These are phyloP conservation scores for Acrossocheilus wenchowensis DNA, from an alignment of 2,797 vertebrate genomes.

Conservation along the genomic window DNA sequence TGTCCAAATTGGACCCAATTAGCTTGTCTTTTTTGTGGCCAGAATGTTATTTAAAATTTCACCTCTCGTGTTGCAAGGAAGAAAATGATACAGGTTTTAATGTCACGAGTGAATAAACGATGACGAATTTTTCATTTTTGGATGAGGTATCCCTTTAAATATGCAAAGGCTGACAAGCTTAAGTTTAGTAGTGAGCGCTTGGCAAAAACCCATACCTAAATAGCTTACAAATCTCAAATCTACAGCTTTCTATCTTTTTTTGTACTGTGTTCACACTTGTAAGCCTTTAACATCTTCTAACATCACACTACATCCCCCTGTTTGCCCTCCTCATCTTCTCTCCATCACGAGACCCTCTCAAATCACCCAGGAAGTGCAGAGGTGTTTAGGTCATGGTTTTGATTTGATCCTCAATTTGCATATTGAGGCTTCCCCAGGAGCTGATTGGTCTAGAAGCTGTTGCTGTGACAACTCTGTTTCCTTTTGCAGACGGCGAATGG, in stretches of 20 bases:
- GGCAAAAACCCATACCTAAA: background rate
- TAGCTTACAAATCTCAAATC: conserved; percentile 35
- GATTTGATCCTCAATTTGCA: conserved; percentile 36
- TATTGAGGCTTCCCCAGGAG: conserved; percentile 7
- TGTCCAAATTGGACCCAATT: too few relatives aligned
- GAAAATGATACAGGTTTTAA: background rate
- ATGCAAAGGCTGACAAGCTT: background rate
- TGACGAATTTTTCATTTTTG: too few relatives aligned
- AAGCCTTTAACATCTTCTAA: conserved; percentile 1
- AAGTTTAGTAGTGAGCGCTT: background rate
- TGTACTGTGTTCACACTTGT: background rate
- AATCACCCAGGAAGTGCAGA: conserved; percentile 8
- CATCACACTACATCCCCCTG: background rate
- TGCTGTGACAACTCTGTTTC: conserved; percentile 52
- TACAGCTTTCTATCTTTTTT: conserved; percentile 9
- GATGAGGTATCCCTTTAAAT: background rate
- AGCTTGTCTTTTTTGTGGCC: background rate
- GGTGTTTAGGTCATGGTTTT: conserved; percentile 18
- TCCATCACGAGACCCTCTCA: background rate
- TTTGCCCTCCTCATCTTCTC: background rate
- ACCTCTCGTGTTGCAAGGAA: background rate
- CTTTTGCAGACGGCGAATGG: conserved; percentile 94
- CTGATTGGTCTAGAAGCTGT: conserved; percentile 33
- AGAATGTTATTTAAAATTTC: background rate
- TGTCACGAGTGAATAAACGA: background rate